Percentiles rank a stretch among this genome's conserved stretches.
Conservation (phyloP, 2,797 vertebrate species). For the Coreius guichenoti region DNA sequence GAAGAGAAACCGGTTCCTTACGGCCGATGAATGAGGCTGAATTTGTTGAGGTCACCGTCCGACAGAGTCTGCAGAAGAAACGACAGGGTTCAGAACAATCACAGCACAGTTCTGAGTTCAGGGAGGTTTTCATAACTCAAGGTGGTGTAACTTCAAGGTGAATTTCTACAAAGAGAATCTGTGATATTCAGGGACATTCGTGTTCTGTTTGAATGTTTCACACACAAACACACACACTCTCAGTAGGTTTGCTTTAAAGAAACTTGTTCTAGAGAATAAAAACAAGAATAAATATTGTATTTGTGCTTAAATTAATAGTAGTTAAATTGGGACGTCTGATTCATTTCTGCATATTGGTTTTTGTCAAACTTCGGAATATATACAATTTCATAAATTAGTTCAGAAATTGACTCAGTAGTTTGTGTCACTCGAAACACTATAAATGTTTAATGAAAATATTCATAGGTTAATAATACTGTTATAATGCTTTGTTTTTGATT, state of each 20-base stretch:
- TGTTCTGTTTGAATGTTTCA: background rate
- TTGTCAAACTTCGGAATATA: background rate
- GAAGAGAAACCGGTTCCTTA: conserved; percentile 73
- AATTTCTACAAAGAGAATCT: background rate
- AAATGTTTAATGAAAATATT: background rate
- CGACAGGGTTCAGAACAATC: conserved; percentile 49
- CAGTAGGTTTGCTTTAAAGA: background rate
- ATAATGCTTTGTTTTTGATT: background rate
- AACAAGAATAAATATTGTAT: background rate
- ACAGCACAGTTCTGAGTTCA: background rate
- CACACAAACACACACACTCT: background rate
- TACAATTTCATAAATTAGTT: background rate
- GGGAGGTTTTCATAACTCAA: too few species aligned
- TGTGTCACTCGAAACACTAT: background rate
- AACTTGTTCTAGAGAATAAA: background rate
- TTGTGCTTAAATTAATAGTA: background rate
- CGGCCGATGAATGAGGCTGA: conserved; percentile 82
- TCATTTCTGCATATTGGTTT: background rate
- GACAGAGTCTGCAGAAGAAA: conserved; percentile 77
- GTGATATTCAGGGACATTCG: background rate
- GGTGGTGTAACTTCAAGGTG: background rate
- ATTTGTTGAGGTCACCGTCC: conserved; percentile 80
- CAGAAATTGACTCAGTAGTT: background rate
- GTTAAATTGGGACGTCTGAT: background rate
- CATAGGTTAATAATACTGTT: background rate